Evolutionary conservation across 1,140 invertebrate genomes (phyloP).

Genomic region (Drosophila watanabei): DNA sequence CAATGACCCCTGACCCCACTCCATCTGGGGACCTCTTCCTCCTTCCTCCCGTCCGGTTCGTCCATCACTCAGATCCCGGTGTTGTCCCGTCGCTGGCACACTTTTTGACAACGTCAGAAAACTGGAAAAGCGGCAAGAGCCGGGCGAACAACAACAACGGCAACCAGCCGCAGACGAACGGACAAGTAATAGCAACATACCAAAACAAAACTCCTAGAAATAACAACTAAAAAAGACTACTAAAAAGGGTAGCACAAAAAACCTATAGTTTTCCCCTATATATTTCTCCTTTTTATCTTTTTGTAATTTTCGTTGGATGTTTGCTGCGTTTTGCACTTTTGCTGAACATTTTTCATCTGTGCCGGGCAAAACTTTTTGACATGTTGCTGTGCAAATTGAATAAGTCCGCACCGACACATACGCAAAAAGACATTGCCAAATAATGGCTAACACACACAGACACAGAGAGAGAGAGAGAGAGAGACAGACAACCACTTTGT

Average conservation of each 20-base stretch:
- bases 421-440: constrained; percentile 40
- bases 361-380: constrained; percentile 78
- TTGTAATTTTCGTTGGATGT: constrained; percentile 79
- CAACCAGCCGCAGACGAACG: constrained; percentile 75
- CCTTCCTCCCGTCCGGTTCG: constrained; percentile 36
- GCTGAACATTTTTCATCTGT: constrained; percentile 79
- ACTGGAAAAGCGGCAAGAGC: constrained; percentile 36
- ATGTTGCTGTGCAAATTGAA: constrained; percentile 83
- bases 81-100: constrained; percentile 66
- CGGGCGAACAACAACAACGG: constrained; percentile 20
- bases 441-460: constrained; percentile 61
- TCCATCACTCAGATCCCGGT: constrained; percentile 65
- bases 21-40: neutral
- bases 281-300: constrained; percentile 6
- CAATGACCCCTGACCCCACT: constrained; percentile 51
- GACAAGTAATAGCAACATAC: constrained; percentile 63
- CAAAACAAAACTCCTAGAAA: constrained; percentile 35
- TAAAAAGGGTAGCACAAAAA: constrained; percentile 16
- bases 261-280: neutral
- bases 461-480: constrained; percentile 1
- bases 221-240: constrained; percentile 16
- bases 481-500: constrained; percentile 19
- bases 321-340: constrained; percentile 83
- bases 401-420: constrained; percentile 67
- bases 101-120: constrained; percentile 79